phyloP scores from a whole-genome alignment of 2,113 vertebrate species.

The Cygnus buccinator region DNA sequence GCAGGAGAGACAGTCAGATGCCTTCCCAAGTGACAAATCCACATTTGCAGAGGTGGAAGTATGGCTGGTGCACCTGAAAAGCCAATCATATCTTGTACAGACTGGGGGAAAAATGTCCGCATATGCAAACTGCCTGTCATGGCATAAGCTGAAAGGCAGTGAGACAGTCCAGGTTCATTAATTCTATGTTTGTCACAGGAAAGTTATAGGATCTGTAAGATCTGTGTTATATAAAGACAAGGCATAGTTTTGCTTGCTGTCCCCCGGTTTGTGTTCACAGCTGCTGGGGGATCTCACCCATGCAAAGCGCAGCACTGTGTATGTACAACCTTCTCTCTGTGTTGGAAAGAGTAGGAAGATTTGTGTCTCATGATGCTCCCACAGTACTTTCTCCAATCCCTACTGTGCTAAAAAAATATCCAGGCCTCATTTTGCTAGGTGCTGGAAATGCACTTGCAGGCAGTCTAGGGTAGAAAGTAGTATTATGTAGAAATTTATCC shows the following conservation, averaged over 20 bases:
- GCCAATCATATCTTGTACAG: not conserved
- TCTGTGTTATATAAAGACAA: not conserved
- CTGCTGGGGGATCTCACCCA: not conserved
- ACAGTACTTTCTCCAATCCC: not conserved
- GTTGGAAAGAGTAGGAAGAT: not conserved
- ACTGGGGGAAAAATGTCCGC: not conserved
- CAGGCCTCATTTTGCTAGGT: not conserved
- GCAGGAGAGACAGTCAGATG: not conserved
- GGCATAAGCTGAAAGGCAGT: not conserved
- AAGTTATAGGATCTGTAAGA: not conserved
- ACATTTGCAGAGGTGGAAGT: not conserved
- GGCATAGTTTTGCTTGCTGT: fast-evolving
- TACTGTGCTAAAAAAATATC: not conserved
- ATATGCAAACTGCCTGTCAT: not conserved
- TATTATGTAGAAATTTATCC: not conserved
- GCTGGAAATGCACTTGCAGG: not conserved
- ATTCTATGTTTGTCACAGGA: not conserved
- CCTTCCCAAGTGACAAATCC: not conserved
- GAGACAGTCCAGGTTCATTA: not conserved
- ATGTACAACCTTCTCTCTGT: not conserved
- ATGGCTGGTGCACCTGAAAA: not conserved
- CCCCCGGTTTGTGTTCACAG: fast-evolving
- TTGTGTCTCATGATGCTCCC: not conserved
- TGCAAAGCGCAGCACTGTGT: not conserved
- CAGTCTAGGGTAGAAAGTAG: not conserved